phyloP scores from a whole-genome alignment of 2,797 vertebrate species.

The Thripadectes ignobilis region DNA sequence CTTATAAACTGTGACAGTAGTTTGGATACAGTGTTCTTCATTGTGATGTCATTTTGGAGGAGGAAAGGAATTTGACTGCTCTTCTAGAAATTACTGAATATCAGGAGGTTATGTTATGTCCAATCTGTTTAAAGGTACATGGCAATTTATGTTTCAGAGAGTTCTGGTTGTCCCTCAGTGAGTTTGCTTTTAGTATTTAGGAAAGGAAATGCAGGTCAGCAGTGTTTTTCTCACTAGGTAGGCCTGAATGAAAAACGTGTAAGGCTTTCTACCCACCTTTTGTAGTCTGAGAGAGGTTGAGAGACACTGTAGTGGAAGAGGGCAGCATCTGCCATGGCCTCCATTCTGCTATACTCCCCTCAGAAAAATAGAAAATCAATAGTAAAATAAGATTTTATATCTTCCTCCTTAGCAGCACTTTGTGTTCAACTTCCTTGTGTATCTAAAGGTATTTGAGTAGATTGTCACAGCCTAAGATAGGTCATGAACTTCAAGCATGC shows the following conservation, averaged over 20 bases:
- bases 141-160: background rate
- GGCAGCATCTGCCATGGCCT: background rate
- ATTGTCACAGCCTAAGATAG: background rate
- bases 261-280: background rate
- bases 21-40: background rate
- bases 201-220: background rate
- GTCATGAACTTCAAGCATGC: background rate
- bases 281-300: background rate
- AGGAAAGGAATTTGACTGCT: background rate
- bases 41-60: background rate
- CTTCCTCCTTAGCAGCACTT: background rate
- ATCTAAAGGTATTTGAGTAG: background rate
- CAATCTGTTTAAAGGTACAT: background rate
- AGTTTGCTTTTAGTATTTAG: background rate
- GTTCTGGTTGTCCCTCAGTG: background rate
- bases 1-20: background rate
- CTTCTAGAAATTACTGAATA: background rate
- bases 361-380: background rate
- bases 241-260: background rate
- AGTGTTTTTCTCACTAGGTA: background rate
- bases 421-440: background rate
- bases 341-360: background rate
- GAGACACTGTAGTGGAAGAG: background rate
- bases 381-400: background rate
- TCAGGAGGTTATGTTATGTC: background rate